phyloP scores from a whole-genome alignment of 2,797 vertebrate species.

The Mormyrus hasselquistii region DNA sequence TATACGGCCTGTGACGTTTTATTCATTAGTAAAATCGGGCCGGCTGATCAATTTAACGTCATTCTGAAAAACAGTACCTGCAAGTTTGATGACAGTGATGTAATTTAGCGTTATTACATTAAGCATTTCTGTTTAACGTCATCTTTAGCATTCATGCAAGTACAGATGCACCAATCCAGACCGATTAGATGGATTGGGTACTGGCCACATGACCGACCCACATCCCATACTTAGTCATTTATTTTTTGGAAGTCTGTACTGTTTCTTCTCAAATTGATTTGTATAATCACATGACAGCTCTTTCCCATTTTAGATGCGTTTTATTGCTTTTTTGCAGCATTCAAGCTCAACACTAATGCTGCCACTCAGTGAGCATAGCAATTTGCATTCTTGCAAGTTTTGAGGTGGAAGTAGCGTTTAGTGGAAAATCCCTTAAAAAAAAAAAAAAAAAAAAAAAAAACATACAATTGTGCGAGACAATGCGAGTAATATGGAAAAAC shows the following conservation, averaged over 20 bases:
- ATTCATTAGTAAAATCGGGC: neutral
- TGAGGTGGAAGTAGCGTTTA: too few species aligned
- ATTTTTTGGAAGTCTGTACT: neutral
- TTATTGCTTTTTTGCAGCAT: too few species aligned
- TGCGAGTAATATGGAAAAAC: too few species aligned
- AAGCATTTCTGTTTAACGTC: neutral
- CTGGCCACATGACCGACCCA: neutral
- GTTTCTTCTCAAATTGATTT: neutral
- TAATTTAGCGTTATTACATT: neutral
- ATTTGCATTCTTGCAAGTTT: too few species aligned
- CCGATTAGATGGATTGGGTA: neutral
- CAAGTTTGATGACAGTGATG: neutral
- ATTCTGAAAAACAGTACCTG: neutral
- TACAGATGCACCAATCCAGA: neutral
- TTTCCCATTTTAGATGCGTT: neutral
- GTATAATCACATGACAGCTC: neutral
- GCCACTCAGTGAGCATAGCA: neutral
- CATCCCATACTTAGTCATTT: neutral
- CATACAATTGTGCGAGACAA: too few species aligned
- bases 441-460: too few species aligned
- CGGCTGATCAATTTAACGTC: neutral
- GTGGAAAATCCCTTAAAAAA: too few species aligned
- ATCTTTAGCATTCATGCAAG: neutral
- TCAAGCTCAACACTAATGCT: neutral
- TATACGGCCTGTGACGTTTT: neutral